Percentiles rank a stretch among this genome's conserved stretches.
Conservation (phyloP, 2,888 invertebrate species). For the Himalopsyche anomala region DNA sequence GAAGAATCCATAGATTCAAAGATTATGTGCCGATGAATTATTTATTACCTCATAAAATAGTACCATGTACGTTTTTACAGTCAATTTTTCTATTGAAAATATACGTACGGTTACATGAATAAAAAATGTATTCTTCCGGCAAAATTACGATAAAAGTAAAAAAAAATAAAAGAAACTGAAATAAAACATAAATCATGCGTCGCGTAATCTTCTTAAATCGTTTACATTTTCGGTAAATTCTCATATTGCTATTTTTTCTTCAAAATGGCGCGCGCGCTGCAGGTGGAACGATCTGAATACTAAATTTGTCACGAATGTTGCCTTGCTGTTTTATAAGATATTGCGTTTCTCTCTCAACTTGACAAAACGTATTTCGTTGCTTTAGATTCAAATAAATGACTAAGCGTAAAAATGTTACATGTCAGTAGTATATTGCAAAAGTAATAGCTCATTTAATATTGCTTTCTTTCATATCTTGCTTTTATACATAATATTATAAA, state of each 20-base stretch:
- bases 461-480: background rate
- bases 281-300: conserved; percentile 38
- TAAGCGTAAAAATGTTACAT: background rate
- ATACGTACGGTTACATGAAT: background rate
- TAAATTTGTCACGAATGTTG: conserved; percentile 31
- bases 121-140: background rate
- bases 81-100: background rate
- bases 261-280: conserved; percentile 40
- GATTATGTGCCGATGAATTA: too few species aligned
- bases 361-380: background rate
- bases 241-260: conserved; percentile 27
- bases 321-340: conserved; percentile 7
- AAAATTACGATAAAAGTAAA: background rate
- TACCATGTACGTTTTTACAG: too few species aligned
- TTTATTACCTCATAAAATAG: too few species aligned
- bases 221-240: conserved; percentile 40
- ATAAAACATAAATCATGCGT: conserved; percentile 7
- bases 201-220: background rate
- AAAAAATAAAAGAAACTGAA: background rate
- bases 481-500: too few species aligned
- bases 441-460: background rate
- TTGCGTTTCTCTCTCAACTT: background rate
- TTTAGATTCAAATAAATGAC: background rate
- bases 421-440: background rate
- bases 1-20: too few species aligned